Conservation (phyloP, 2,113 vertebrate genomes). For the Toxostoma redivivum region DNA sequence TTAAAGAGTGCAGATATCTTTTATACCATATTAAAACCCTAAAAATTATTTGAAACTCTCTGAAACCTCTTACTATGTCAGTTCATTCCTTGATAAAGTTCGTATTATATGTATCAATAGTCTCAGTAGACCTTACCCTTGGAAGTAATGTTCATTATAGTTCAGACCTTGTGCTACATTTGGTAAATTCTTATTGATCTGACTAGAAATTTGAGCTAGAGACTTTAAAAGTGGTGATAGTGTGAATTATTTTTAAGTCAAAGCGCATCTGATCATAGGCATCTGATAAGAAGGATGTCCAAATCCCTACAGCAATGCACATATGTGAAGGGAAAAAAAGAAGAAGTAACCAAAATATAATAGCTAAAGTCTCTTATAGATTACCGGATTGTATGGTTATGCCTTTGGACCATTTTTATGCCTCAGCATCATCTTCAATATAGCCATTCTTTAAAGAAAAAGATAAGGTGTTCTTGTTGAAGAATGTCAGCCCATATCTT, state of each 20-base stretch:
- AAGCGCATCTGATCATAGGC: neutral
- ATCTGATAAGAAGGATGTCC: neutral
- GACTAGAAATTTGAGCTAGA: neutral
- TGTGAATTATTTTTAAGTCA: neutral
- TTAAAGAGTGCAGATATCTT: neutral
- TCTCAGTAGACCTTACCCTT: neutral
- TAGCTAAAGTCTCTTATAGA: neutral
- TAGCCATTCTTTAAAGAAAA: neutral
- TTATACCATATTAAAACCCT: neutral
- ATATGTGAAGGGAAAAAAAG: neutral
- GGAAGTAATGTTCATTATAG: neutral
- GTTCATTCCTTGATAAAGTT: neutral
- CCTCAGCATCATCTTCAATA: neutral
- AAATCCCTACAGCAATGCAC: neutral
- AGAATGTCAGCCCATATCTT: neutral
- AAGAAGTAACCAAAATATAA: neutral
- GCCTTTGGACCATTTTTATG: neutral
- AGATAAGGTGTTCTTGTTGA: neutral
- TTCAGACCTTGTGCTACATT: neutral
- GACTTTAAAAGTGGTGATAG: neutral
- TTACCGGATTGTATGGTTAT: neutral
- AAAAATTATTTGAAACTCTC: neutral
- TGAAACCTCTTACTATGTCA: neutral
- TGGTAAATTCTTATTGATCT: neutral
- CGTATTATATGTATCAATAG: neutral